Conservation (phyloP, 1,140 invertebrate species). For the Monomorium pharaonis region DNA sequence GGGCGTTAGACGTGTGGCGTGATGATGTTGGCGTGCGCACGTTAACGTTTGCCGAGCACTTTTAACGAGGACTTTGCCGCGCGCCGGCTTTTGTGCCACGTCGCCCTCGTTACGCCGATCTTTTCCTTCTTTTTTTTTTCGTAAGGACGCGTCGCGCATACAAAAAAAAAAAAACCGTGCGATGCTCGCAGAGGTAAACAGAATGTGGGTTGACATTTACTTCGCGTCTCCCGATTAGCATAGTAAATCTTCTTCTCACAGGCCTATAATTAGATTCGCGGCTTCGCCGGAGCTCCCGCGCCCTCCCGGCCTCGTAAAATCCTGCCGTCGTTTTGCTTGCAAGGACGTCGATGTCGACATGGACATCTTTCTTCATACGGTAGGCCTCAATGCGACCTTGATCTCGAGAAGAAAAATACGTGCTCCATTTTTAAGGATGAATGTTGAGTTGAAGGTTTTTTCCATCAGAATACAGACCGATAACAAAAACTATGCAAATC, state of each 20-base stretch:
- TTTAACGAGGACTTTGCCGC: conserved; percentile 64
- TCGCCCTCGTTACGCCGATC: conserved; percentile 16
- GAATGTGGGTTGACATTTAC: conserved; percentile 78
- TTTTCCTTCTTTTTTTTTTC: conserved; percentile 23
- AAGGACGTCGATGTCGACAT: conserved; percentile 2
- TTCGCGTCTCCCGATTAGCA: conserved; percentile 75
- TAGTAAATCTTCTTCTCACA: conserved; percentile 74
- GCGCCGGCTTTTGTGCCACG: conserved; percentile 59
- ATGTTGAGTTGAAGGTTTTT: not conserved
- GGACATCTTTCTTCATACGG: not conserved
- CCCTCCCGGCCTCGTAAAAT: not conserved
- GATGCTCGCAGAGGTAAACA: conserved; percentile 65
- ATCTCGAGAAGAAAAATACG: not conserved
- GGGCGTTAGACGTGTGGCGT: not conserved
- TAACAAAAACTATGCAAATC: too few species aligned
- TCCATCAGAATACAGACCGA: too few species aligned
- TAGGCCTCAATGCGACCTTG: conserved; percentile 38
- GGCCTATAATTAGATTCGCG: conserved; percentile 79
- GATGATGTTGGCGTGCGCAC: not conserved
- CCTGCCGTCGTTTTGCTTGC: not conserved
- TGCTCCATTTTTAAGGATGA: not conserved
- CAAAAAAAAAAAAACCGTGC: too few species aligned
- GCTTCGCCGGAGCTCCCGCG: conserved; percentile 65
- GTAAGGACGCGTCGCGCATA: conserved; percentile 37
- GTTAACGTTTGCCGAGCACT: conserved; percentile 50